Evolutionary conservation across 1,140 invertebrate genomes (phyloP).

Genomic region (Eurosta solidaginis): DNA sequence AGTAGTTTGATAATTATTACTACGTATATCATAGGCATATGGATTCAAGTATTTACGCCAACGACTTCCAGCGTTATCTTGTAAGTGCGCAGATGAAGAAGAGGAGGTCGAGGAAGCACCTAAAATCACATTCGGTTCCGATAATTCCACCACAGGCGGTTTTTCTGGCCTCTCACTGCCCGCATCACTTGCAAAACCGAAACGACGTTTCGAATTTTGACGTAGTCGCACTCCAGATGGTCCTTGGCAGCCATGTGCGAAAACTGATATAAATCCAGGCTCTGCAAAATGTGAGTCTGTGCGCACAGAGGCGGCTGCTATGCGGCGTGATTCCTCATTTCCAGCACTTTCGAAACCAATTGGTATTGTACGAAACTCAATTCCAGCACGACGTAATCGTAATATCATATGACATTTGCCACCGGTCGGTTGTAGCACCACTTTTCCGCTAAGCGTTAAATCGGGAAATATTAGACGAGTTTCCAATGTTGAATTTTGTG

Average conservation of each 20-base stretch:
- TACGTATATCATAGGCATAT: conserved; percentile 47
- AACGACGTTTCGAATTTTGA: conserved; percentile 55
- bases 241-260: conserved; percentile 77
- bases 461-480: conserved; percentile 78
- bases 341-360: conserved; percentile 41
- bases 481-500: conserved; percentile 72
- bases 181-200: conserved; percentile 38
- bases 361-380: conserved; percentile 69
- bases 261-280: conserved; percentile 80
- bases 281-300: conserved; percentile 82
- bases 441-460: conserved; percentile 74
- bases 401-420: conserved; percentile 78
- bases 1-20: conserved; percentile 34
- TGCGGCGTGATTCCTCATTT: conserved; percentile 48
- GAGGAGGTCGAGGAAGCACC: conserved; percentile 33
- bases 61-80: conserved; percentile 22
- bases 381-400: conserved; percentile 73
- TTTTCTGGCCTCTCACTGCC: not conserved
- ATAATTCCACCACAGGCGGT: conserved; percentile 42
- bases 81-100: too few species aligned
- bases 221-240: conserved; percentile 49
- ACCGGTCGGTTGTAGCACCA: conserved; percentile 66
- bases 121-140: conserved; percentile 49
- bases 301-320: conserved; percentile 73
- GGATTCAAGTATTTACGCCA: conserved; percentile 43